Conservation (phyloP, 2,113 vertebrate species). For the Blennius ocellaris region DNA sequence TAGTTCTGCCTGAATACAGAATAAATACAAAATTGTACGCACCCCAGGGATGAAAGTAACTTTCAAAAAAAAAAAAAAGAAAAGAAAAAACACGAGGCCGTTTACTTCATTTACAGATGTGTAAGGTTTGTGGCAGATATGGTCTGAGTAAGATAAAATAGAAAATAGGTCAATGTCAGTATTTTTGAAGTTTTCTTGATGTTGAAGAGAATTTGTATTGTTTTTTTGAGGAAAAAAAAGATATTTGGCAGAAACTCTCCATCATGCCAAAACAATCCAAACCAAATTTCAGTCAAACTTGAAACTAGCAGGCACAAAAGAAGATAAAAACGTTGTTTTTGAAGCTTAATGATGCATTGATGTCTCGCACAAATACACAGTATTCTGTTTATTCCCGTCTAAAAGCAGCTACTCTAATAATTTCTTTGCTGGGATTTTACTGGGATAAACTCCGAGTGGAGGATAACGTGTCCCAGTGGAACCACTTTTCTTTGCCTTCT, state of each 20-base stretch:
- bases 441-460: conserved; percentile 69
- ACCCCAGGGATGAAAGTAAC: conserved; percentile 40
- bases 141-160: not conserved
- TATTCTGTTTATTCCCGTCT: conserved; percentile 59
- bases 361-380: conserved; percentile 51
- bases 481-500: conserved; percentile 67
- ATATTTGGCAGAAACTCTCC: conserved; percentile 21
- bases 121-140: conserved; percentile 64
- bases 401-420: conserved; percentile 61
- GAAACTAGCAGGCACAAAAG: conserved; percentile 48
- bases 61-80: conserved; percentile 28
- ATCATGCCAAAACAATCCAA: conserved; percentile 24
- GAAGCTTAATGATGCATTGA: conserved; percentile 66
- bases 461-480: conserved; percentile 75
- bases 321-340: conserved; percentile 52
- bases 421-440: conserved; percentile 64
- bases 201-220: too few species aligned
- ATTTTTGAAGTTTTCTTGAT: not conserved
- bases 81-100: too few species aligned
- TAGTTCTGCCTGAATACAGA: conserved; percentile 72
- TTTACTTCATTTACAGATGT: conserved; percentile 22
- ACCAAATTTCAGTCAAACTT: conserved; percentile 45
- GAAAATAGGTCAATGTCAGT: not conserved
- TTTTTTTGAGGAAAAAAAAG: conserved; percentile 21
- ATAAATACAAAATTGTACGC: conserved; percentile 45